These are phyloP conservation scores for Rhinophrynus dorsalis DNA, from an alignment of 2,797 vertebrate genomes.

Conservation along the genomic window DNA sequence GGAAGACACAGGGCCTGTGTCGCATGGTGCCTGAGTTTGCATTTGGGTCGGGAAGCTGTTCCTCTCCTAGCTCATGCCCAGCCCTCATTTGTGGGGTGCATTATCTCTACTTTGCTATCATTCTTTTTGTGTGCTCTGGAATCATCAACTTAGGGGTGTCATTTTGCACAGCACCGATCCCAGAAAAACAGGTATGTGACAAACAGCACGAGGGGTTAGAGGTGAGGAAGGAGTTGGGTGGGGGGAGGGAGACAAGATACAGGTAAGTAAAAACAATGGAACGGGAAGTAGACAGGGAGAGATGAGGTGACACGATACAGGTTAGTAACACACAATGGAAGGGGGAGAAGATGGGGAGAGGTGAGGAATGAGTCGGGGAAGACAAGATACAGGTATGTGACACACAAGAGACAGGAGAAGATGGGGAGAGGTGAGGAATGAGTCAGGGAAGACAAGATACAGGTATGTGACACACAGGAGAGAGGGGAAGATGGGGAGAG, in stretches of 20 bases:
- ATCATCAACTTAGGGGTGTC: slow-evolving; percentile 74
- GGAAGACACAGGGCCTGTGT: slow-evolving; percentile 79
- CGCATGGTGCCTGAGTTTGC: slow-evolving; percentile 82
- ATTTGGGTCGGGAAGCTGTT: slow-evolving; percentile 82
- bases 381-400: no score
- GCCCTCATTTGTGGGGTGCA: slow-evolving; percentile 78
- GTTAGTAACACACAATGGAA: no score
- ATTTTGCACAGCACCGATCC: slow-evolving; percentile 70
- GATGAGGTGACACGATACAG: no score
- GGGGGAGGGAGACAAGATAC: background rate
- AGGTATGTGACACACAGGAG: no score
- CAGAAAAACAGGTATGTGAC: slow-evolving; percentile 69
- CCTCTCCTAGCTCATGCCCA: slow-evolving; percentile 77
- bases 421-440: no score
- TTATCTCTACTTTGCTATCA: slow-evolving; percentile 85
- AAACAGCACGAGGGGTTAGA: slow-evolving; percentile 49
- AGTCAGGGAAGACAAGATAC: no score
- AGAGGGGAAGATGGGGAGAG: no score
- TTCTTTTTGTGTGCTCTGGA: slow-evolving; percentile 78
- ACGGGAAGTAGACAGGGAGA: no score
- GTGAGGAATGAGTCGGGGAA: no score
- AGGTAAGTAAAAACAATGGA: no score
- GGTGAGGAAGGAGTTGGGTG: background rate
- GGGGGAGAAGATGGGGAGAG: no score
- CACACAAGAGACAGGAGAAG: no score